phyloP scores from a whole-genome alignment of 2,797 vertebrate species.

The Alcedo quadribrachys region DNA sequence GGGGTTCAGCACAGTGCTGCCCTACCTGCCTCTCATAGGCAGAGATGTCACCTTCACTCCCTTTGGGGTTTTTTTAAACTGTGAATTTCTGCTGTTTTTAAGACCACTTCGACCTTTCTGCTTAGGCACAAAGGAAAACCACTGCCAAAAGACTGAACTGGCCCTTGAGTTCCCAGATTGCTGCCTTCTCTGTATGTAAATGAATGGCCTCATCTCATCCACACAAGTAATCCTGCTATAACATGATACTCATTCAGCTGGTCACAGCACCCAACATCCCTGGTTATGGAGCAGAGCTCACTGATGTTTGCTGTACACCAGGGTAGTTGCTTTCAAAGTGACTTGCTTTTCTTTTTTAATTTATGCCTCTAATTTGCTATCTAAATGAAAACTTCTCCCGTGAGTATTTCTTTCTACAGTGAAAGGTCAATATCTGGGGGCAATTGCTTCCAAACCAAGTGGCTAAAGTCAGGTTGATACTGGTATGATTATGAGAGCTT shows the following conservation, averaged over 20 bases:
- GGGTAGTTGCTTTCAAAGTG: not conserved
- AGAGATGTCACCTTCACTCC: not conserved
- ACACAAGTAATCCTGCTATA: not conserved
- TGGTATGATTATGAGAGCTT: not conserved
- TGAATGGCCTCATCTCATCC: not conserved
- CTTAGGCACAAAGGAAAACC: not conserved
- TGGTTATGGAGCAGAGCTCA: not conserved
- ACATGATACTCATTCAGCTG: not conserved
- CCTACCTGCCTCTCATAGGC: not conserved
- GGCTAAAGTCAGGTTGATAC: not conserved
- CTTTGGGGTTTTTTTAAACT: not conserved
- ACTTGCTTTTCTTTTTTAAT: not conserved
- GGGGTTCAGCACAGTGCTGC: not conserved
- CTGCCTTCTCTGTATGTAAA: not conserved
- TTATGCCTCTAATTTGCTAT: not conserved
- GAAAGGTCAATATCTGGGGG: not conserved
- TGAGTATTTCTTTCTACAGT: not conserved
- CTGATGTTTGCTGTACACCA: fast-evolving
- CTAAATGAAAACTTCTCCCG: not conserved
- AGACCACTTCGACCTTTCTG: not conserved
- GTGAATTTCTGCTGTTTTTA: not conserved
- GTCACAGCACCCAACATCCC: not conserved
- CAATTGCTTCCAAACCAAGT: conserved; percentile 2
- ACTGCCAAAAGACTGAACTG: not conserved
- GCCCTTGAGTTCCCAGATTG: not conserved